Conservation (phyloP, 2,113 vertebrate genomes). For the Trichomycterus rosablanca region DNA sequence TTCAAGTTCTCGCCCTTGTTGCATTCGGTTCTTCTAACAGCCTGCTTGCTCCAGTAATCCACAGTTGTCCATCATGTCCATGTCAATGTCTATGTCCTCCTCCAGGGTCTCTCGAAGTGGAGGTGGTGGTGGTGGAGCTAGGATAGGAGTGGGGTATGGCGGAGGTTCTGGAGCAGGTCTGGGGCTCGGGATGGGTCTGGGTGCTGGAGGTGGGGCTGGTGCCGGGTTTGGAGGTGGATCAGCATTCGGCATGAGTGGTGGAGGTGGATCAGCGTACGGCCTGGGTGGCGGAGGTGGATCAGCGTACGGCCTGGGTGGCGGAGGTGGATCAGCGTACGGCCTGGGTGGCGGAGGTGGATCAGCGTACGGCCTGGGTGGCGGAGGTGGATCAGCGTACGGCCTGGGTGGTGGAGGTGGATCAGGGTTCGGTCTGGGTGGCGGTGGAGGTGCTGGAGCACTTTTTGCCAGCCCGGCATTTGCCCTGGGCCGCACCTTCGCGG, state of each 20-base stretch:
- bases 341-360: slow-evolving; percentile 3
- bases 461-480: slow-evolving; percentile 51
- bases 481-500: slow-evolving; percentile 54
- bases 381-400: slow-evolving; percentile 16
- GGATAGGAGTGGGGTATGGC: background rate
- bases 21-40: slow-evolving; percentile 8
- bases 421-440: slow-evolving; percentile 33
- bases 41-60: slow-evolving; percentile 8
- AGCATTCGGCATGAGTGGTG: slow-evolving; percentile 11
- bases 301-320: slow-evolving; percentile 2
- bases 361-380: background rate
- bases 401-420: slow-evolving; percentile 14
- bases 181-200: slow-evolving; percentile 17
- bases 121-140: slow-evolving; percentile 17
- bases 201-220: slow-evolving; percentile 1
- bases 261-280: slow-evolving; percentile 23
- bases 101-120: slow-evolving; percentile 32
- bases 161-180: slow-evolving; percentile 3
- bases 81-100: slow-evolving; percentile 33
- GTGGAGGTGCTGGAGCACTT: slow-evolving; percentile 35
- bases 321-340: slow-evolving; percentile 6
- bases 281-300: slow-evolving; percentile 1
- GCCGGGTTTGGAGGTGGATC: background rate
- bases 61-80: slow-evolving; percentile 37
- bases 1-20: background rate